Evolutionary conservation across 1,140 invertebrate genomes (phyloP).

Genomic region (Leptinotarsa texana): DNA sequence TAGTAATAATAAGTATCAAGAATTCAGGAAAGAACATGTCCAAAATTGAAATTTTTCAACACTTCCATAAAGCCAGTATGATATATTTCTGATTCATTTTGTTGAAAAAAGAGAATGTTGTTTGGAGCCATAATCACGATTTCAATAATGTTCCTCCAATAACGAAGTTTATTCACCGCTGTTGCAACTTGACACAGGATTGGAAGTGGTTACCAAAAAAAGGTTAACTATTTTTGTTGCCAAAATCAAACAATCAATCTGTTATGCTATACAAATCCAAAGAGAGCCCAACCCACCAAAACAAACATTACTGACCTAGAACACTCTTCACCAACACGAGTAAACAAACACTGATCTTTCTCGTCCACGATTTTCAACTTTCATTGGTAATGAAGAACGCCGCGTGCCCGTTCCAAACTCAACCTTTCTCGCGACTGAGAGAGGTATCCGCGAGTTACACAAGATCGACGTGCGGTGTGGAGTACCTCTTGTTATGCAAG

Average conservation of each 20-base stretch:
- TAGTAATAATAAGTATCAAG: too few species aligned
- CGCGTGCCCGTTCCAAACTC: conserved; percentile 1
- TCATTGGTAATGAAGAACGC: not conserved
- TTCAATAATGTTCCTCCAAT: too few species aligned
- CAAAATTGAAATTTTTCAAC: too few species aligned
- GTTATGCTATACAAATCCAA: not conserved
- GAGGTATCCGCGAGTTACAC: conserved; percentile 33
- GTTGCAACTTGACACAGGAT: too few species aligned
- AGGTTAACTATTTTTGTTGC: too few species aligned
- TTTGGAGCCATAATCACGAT: too few species aligned
- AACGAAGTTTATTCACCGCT: too few species aligned
- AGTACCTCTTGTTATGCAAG: conserved; percentile 39
- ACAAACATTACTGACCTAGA: conserved; percentile 3
- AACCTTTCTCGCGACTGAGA: conserved; percentile 5
- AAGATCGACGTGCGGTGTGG: conserved; percentile 34
- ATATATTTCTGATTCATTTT: too few species aligned
- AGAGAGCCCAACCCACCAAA: not conserved
- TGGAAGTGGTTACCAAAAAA: too few species aligned
- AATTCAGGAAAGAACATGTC: too few species aligned
- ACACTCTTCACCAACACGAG: conserved; percentile 7
- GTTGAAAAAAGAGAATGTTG: too few species aligned
- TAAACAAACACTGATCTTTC: conserved; percentile 4
- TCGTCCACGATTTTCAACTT: not conserved
- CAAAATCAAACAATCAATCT: not conserved
- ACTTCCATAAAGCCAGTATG: too few species aligned